Conservation (phyloP, 2,888 invertebrate genomes). For the Leptogaster cylindrica region DNA sequence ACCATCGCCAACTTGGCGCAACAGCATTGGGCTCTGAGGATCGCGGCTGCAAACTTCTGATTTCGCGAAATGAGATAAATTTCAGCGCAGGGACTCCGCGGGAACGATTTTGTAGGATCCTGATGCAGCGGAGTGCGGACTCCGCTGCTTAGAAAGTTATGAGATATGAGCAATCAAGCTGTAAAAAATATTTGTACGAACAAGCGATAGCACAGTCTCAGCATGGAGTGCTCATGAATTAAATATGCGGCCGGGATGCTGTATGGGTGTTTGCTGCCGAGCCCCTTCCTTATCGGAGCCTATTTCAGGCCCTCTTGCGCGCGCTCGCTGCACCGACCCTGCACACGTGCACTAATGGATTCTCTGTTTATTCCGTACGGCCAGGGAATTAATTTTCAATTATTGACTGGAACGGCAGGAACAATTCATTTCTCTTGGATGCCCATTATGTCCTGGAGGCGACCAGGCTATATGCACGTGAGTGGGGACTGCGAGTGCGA, state of each 20-base stretch:
- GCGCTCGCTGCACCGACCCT: neutral
- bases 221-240: constrained; percentile 32
- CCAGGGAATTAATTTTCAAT: constrained; percentile 27
- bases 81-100: neutral
- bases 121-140: neutral
- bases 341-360: neutral
- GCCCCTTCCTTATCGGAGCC: neutral
- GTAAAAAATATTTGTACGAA: constrained; percentile 9
- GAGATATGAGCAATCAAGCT: constrained; percentile 29
- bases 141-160: constrained; percentile 34
- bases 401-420: constrained; percentile 9
- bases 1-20: neutral
- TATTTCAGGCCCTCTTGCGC: too few species aligned
- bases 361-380: neutral
- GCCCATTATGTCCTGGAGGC: constrained; percentile 17
- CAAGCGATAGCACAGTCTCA: constrained; percentile 26
- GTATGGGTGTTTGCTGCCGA: neutral
- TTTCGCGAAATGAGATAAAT: constrained; percentile 1
- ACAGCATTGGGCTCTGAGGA: neutral
- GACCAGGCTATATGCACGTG: too few species aligned
- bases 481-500: too few species aligned
- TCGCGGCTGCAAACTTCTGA: neutral
- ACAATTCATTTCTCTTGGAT: constrained; percentile 25
- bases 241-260: neutral
- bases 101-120: constrained; percentile 3